Percentiles rank a stretch among this genome's conserved stretches.
These are phyloP conservation scores for Mustelus asterias DNA, from an alignment of 2,113 vertebrate species.

Conservation along the genomic window DNA sequence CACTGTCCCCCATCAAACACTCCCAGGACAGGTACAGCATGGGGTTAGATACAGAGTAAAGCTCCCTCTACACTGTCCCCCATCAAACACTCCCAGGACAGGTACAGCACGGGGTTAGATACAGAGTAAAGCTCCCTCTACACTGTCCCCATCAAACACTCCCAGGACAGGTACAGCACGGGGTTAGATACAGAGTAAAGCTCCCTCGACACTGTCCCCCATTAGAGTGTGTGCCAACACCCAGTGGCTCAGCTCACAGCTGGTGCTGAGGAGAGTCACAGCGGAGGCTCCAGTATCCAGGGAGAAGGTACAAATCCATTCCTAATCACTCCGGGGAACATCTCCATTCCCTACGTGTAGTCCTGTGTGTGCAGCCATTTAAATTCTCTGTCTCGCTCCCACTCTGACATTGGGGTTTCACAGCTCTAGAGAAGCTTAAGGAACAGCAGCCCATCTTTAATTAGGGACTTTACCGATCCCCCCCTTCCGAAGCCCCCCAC, in stretches of 20 bases:
- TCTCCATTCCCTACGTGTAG: no score
- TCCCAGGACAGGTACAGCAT: not conserved
- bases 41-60: not conserved
- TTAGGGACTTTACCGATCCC: no score
- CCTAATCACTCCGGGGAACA: not conserved
- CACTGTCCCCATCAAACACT: not conserved
- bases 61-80: not conserved
- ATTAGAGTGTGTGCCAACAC: not conserved
- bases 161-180: not conserved
- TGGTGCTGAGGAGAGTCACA: not conserved
- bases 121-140: not conserved
- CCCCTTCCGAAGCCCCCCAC: no score
- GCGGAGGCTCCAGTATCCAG: no score
- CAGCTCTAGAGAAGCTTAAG: constrained; percentile 47
- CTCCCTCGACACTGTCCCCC: not conserved
- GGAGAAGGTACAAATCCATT: not conserved
- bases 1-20: not conserved
- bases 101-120: not conserved
- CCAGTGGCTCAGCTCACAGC: not conserved
- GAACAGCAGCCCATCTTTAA: no score
- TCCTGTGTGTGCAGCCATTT: no score
- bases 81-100: not conserved
- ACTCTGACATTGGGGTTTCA: no score
- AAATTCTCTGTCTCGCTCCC: no score
- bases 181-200: not conserved